Base-by-base conservation (phyloP, 1,140 invertebrate genomes). In the Euura lappo region DNA sequence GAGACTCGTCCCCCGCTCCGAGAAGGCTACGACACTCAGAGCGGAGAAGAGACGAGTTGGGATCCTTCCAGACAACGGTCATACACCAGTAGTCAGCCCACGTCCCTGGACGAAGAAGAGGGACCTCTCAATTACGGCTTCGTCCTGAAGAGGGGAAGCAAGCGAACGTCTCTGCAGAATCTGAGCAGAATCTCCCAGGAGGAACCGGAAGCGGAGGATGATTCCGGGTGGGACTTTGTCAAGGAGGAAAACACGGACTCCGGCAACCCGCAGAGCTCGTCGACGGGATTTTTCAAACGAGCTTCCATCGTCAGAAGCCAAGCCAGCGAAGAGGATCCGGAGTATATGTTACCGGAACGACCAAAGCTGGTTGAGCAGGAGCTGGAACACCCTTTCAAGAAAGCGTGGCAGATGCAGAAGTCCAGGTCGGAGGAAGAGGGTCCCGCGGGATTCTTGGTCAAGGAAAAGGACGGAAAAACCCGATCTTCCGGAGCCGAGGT, bases 251-350 rank as follows among this genome's bases (percentile, higher is more conserved):
- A 66, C 0, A 42, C 68, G 0, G 84, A 83, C 4, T 8, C 46
- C 0, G 42, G 43, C 51, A n/a, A 60, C 2, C 72, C 77, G 1
- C 79, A 71, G 68, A 74, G 74, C 44, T 74, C 80, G 2, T 80
- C 84, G 2, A 64, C 72, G 0, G 86, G 86, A 42, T 72, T 88
- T 8, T 85, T 83, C 42, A 88, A 88, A 71, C 76, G 86, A 47
- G 86, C 87, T 65, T 88, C 86, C 0, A 87, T 88, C 8, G 74
- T 88, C 2, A 88, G 85, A 75, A 88, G 86, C 72, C 86, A 88
- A 76, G 86, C 86, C 0, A 88, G 86, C 68, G 86, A 88, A 72
- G 86, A 88, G 66, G 86, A 87, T 75, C 86, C 86, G 0, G 86
- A 87, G 72, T 88, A 86, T 68, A 75, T 87, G 2, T 68, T 88